phyloP scores from a whole-genome alignment of 2,113 vertebrate genomes.

The Piliocolobus tephrosceles region DNA sequence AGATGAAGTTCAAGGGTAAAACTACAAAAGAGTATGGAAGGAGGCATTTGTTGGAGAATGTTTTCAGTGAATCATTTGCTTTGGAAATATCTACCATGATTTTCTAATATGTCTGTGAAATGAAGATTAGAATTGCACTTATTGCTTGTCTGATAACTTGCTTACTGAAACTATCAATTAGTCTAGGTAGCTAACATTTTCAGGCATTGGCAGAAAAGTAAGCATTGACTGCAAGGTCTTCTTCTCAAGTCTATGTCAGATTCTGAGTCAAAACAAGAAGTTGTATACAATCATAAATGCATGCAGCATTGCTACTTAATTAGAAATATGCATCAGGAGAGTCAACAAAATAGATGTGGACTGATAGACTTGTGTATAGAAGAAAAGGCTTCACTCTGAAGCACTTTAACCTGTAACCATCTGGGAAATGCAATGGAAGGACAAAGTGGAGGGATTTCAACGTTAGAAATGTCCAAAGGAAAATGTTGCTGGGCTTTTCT shows the following conservation, averaged over 20 bases:
- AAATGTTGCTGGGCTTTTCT: constrained; percentile 24
- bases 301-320: background rate
- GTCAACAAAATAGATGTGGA: background rate
- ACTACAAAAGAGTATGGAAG: background rate
- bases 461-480: constrained; percentile 14
- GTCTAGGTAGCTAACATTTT: constrained; percentile 18
- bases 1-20: background rate
- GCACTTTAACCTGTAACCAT: background rate
- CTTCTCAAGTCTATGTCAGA: background rate
- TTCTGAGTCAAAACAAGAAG: constrained; percentile 31
- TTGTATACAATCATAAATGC: background rate
- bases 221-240: background rate
- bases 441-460: background rate
- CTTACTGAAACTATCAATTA: constrained; percentile 5
- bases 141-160: constrained; percentile 55
- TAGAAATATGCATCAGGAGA: too few relatives aligned
- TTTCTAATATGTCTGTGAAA: constrained; percentile 32
- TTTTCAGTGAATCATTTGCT: background rate
- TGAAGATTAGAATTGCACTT: constrained; percentile 6
- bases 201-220: background rate
- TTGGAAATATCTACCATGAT: background rate
- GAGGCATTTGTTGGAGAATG: background rate
- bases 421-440: rapidly evolving
- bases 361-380: background rate
- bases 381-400: background rate